These are phyloP conservation scores for Euplexia lucipara DNA, from an alignment of 2,888 invertebrate genomes.

Conservation along the genomic window DNA sequence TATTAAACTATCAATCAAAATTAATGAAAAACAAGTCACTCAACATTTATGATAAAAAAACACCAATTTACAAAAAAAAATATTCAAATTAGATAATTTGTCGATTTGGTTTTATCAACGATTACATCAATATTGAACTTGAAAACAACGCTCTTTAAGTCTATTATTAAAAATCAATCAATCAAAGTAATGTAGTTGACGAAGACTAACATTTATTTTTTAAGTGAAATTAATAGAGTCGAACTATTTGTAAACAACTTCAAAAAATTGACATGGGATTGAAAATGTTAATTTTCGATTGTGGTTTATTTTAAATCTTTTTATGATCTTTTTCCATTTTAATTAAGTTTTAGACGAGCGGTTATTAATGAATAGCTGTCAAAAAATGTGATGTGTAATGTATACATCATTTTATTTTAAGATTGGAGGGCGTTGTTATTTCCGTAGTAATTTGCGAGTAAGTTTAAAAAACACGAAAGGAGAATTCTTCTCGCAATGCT, in stretches of 20 bases:
- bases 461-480: conserved; percentile 11
- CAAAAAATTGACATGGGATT: neutral
- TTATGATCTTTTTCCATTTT: too few relatives aligned
- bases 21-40: neutral
- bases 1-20: neutral
- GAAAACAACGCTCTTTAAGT: conserved; percentile 20
- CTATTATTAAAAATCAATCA: conserved; percentile 48
- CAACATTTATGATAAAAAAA: neutral
- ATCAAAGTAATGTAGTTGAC: conserved; percentile 31
- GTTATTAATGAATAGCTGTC: too few relatives aligned
- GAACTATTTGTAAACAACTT: conserved; percentile 22
- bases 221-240: conserved; percentile 27
- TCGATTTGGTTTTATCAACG: conserved; percentile 11
- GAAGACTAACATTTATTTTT: conserved; percentile 21
- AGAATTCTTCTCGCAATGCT: conserved; percentile 12
- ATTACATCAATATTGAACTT: conserved; percentile 21
- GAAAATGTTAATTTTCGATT: neutral
- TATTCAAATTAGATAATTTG: conserved; percentile 9
- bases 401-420: too few relatives aligned
- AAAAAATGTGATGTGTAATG: too few relatives aligned
- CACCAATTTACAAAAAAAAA: conserved; percentile 6
- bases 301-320: neutral
- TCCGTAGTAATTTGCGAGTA: too few relatives aligned
- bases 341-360: too few relatives aligned
- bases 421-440: too few relatives aligned